Conservation (phyloP, 2,888 invertebrate species). For the Papilio gigon region DNA sequence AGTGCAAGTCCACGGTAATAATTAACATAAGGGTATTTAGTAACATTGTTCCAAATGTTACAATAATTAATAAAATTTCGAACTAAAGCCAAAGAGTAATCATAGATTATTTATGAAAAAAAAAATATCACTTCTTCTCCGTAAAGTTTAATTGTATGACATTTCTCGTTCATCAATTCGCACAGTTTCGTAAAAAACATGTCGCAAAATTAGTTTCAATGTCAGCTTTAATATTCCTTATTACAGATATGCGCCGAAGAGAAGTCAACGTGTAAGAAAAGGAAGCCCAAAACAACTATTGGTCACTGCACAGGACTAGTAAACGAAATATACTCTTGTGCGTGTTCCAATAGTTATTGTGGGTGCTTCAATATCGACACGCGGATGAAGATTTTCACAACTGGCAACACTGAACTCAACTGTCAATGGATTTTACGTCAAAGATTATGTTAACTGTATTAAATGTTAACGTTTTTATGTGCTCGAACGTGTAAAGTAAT, state of each 20-base stretch:
- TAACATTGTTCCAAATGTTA: no score
- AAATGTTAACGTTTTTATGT: neutral
- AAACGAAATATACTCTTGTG: conserved; percentile 93
- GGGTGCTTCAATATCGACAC: conserved; percentile 83
- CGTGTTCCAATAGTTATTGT: conserved; percentile 99
- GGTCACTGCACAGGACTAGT: conserved; percentile 98
- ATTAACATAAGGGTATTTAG: no score
- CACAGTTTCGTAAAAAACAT: no score
- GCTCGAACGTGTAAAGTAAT: neutral
- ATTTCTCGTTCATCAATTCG: no score
- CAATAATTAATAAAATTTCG: no score
- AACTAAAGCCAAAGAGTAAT: no score
- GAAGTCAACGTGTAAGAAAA: conserved; percentile 45
- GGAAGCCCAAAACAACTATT: conserved; percentile 96
- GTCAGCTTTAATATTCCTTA: conserved; percentile 43
- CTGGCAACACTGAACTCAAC: neutral
- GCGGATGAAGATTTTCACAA: neutral
- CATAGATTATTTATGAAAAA: no score
- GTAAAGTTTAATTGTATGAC: no score
- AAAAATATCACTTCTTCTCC: no score
- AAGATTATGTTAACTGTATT: neutral
- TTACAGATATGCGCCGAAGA: conserved; percentile 41
- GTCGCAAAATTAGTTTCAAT: conserved; percentile 36
- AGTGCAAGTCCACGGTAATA: no score
- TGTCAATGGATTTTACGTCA: neutral